Evolutionary conservation across 2,888 invertebrate species (phyloP), one percentile per base, ranked within the genome.

Genomic region (Pachydiplax longipennis): DNA sequence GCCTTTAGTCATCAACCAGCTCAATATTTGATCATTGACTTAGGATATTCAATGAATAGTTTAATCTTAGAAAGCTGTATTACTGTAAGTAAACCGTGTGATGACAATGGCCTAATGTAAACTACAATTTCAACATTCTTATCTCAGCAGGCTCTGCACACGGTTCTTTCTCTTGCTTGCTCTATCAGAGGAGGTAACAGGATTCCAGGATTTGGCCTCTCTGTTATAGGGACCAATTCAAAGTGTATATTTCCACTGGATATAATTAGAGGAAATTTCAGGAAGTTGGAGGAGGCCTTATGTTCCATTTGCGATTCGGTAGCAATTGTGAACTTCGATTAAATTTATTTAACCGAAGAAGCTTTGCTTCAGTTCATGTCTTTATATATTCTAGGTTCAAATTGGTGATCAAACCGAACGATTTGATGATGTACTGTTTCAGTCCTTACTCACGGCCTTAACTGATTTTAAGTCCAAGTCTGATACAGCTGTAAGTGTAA

Each of bases 191-290:
- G 91, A 44, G 80, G 91, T 2, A 83, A 82, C 73, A 90, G 91
- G 15, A 91, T 91, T 31, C 83, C 91, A 44, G 91, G 82, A 18
- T 91, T 91, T 83, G 91, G 91, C n/a, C 25, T 91, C n/a, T 82
- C 91, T 31, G n/a, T 80, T 22, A 82, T 91, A 13, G 91, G 91
- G n/a, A 25, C 58, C 25, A 48, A 83, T 31, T 91, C 90, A 22
- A 40, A 80, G 81, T 83, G 58, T 73, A 65, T 91, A 25, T 80
- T 58, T 25, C 37, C 22, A 37, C 22, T 91, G 6, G 87, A 90
- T 73, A 44, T 73, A 31, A 90, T 91, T 73, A 81, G 90, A 40
- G 91, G 91, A 90, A 90, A 90, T 90, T 83, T 90, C 40, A 44
- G 44, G 10, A 91, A 90, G 22, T 80, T 91, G 12, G 58, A 53